A percentile compares a stretch with the other conserved stretches of the same genome.
Conservation (phyloP, 2,888 invertebrate genomes). For the Pelosia muscerda region DNA sequence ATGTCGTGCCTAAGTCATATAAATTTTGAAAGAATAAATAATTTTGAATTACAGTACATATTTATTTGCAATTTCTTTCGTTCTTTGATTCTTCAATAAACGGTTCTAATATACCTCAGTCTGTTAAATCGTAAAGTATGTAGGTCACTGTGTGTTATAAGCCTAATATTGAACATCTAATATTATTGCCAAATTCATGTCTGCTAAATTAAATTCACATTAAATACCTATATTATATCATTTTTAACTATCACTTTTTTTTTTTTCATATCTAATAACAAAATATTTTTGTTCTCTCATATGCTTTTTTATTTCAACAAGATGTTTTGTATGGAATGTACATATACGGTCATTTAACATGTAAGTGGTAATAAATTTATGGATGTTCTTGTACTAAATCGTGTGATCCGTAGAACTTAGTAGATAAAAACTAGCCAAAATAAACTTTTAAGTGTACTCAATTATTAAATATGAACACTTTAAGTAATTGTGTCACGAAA, state of each 20-base stretch:
- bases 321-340: conserved; percentile 61
- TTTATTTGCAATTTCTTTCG: no score
- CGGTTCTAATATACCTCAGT: no score
- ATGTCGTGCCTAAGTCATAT: no score
- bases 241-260: no score
- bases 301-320: neutral
- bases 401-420: conserved; percentile 76
- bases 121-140: neutral
- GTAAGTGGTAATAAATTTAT: conserved; percentile 56
- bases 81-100: no score
- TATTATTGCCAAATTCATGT: neutral
- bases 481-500: neutral
- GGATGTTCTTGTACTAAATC: conserved; percentile 72
- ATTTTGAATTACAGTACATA: no score
- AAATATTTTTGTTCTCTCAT: neutral
- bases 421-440: conserved; percentile 64
- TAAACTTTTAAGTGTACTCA: conserved; percentile 30
- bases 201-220: no score
- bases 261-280: neutral
- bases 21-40: no score
- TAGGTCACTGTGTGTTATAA: neutral
- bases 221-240: no score
- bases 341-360: conserved; percentile 61
- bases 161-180: neutral
- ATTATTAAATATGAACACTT: conserved; percentile 17